phyloP scores from a whole-genome alignment of 64 coral and sea anemone genomes.

The Porites lutea region DNA sequence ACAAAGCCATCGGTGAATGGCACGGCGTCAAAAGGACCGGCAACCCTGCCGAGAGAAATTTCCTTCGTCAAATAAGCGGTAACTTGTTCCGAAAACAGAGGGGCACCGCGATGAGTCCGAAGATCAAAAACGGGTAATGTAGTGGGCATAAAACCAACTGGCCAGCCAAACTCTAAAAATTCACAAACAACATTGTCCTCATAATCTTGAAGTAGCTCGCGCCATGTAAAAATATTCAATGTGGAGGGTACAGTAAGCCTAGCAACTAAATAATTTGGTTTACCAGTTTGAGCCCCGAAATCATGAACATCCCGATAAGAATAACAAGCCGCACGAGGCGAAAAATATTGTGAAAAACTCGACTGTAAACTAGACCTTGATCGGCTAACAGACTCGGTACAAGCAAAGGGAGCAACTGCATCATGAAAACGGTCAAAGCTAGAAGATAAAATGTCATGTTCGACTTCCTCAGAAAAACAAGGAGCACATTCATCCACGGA shows the following conservation, averaged over 20 bases:
- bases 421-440: neutral
- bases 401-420: neutral
- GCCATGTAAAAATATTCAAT: neutral
- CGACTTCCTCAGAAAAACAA: neutral
- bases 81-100: neutral
- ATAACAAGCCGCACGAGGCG: constrained; percentile 11
- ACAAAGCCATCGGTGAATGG: constrained; percentile 5
- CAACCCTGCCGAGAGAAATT: neutral
- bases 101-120: neutral
- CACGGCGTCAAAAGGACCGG: neutral
- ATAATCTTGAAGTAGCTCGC: neutral
- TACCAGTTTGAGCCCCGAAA: neutral
- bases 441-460: neutral
- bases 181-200: constrained; percentile 15
- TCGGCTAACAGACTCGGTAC: neutral
- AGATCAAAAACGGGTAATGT: neutral
- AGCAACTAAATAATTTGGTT: constrained; percentile 17
- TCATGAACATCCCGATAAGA: neutral
- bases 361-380: constrained; percentile 17
- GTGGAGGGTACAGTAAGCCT: constrained; percentile 19
- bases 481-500: neutral
- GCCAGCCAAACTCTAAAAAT: neutral
- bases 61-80: neutral
- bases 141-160: neutral
- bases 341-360: constrained; percentile 31